These are phyloP conservation scores for Mythimna pallens DNA, from an alignment of 2,888 invertebrate genomes.

Conservation along the genomic window DNA sequence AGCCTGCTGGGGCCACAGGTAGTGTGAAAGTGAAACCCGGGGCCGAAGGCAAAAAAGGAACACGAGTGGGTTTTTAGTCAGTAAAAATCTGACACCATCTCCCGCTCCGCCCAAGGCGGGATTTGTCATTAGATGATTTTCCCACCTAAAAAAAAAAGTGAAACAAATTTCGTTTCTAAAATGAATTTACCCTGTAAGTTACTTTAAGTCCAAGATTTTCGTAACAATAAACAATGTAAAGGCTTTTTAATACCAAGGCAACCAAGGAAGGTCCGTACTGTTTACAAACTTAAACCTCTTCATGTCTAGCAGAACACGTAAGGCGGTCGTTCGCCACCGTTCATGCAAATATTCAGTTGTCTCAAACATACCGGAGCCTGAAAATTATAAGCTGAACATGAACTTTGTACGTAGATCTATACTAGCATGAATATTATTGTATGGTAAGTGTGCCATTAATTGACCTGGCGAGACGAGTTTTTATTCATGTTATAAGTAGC, in stretches of 20 bases:
- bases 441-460: too few relatives aligned
- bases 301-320: constrained; percentile 6
- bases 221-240: neutral
- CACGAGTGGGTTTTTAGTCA: too few relatives aligned
- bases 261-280: neutral
- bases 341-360: constrained; percentile 22
- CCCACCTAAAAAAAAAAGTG: too few relatives aligned
- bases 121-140: too few relatives aligned
- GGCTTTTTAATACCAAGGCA: too few relatives aligned
- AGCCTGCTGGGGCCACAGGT: too few relatives aligned
- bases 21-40: too few relatives aligned
- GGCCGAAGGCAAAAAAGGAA: too few relatives aligned
- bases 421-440: neutral
- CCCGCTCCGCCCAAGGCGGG: too few relatives aligned
- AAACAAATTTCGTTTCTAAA: too few relatives aligned
- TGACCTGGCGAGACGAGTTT: neutral
- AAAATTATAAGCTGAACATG: constrained; percentile 30
- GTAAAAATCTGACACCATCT: too few relatives aligned
- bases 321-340: constrained; percentile 7
- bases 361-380: constrained; percentile 14
- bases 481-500: too few relatives aligned
- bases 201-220: neutral
- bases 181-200: neutral
- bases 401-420: constrained; percentile 4
- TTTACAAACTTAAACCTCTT: constrained; percentile 23